phyloP scores from a whole-genome alignment of 2,888 invertebrate species.

The Flexamia atlantica region DNA sequence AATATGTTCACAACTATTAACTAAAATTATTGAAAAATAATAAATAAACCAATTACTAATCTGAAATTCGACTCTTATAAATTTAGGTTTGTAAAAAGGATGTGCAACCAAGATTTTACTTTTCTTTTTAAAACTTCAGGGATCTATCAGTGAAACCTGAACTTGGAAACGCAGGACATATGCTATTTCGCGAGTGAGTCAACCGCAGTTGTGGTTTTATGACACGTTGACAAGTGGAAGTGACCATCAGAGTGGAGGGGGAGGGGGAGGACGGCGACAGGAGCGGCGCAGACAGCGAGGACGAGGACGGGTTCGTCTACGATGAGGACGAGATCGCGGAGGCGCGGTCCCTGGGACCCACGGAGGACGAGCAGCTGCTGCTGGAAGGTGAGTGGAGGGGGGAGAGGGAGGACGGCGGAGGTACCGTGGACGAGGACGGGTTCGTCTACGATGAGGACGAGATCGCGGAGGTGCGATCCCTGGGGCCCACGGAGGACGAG shows the following conservation, averaged over 20 bases:
- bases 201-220: too few species aligned
- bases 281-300: conserved; percentile 64
- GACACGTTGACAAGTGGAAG: too few species aligned
- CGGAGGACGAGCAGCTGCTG: conserved; percentile 71
- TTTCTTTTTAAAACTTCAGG: too few species aligned
- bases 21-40: too few species aligned
- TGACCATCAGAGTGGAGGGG: conserved; percentile 16
- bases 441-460: conserved; percentile 76
- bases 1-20: too few species aligned
- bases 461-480: conserved; percentile 71
- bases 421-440: conserved; percentile 73
- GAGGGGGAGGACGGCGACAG: conserved; percentile 71
- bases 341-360: conserved; percentile 63
- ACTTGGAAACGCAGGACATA: too few species aligned
- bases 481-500: conserved; percentile 68
- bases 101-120: too few species aligned
- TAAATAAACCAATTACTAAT: too few species aligned
- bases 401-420: background rate
- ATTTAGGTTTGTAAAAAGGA: too few species aligned
- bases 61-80: too few species aligned
- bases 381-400: conserved; percentile 72
- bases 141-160: too few species aligned
- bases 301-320: conserved; percentile 76
- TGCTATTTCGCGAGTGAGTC: too few species aligned
- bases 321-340: conserved; percentile 74